These are phyloP conservation scores for Pyrocephalus nanus DNA, from an alignment of 2,797 vertebrate species.

Conservation along the genomic window DNA sequence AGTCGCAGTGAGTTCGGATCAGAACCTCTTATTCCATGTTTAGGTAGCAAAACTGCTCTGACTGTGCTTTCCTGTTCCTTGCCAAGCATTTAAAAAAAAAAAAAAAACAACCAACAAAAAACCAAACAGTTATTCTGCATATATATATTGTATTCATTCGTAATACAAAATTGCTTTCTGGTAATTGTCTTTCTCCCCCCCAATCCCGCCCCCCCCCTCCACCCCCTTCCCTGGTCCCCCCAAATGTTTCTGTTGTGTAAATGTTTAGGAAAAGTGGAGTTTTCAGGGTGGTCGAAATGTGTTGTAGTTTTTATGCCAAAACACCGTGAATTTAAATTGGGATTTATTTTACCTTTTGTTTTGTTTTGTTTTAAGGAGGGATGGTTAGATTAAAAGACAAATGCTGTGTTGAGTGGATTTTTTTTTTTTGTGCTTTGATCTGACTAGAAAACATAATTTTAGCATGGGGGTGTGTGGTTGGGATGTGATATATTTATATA, in stretches of 20 bases:
- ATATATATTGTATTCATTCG: conserved; percentile 56
- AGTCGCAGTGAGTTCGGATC: conserved; percentile 91
- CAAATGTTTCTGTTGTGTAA: conserved; percentile 68
- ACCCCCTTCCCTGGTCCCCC: neutral
- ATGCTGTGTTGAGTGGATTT: neutral
- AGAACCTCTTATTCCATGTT: conserved; percentile 82
- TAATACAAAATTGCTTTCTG: conserved; percentile 70
- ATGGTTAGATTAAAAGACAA: conserved; percentile 23
- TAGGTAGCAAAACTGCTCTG: conserved; percentile 81
- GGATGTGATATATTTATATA: neutral
- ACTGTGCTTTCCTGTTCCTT: conserved; percentile 78
- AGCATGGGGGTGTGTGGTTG: neutral
- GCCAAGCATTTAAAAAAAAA: conserved; percentile 64
- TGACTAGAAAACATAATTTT: conserved; percentile 25
- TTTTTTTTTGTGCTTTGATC: conserved; percentile 26
- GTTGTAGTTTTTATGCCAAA: neutral
- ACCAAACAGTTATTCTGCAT: conserved; percentile 53
- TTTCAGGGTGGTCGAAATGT: conserved; percentile 59
- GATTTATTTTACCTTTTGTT: neutral
- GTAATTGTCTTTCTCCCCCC: conserved; percentile 59
- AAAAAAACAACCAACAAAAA: neutral
- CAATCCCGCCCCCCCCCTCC: no score
- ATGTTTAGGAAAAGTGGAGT: conserved; percentile 62
- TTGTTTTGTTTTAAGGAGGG: neutral
- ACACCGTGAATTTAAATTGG: conserved; percentile 11